phyloP scores from a whole-genome alignment of 2,113 vertebrate genomes.

The Myiagra hebetior region DNA sequence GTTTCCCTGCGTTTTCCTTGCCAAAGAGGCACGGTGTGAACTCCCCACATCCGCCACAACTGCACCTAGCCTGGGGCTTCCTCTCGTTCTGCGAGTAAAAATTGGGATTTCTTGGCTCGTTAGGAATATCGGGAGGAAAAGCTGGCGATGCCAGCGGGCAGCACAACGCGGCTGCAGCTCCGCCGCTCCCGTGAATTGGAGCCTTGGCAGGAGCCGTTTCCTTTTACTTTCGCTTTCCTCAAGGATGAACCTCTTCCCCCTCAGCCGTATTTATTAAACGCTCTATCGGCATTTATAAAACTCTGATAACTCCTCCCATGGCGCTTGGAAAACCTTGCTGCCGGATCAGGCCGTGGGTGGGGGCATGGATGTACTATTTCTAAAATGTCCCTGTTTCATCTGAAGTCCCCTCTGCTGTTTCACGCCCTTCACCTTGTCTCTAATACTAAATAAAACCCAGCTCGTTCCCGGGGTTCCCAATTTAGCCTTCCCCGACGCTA shows the following conservation, averaged over 20 bases:
- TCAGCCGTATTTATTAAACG: not conserved
- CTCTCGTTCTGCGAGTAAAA: not conserved
- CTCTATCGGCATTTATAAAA: not conserved
- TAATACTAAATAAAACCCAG: not conserved
- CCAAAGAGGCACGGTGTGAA: not conserved
- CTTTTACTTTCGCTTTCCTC: slow-evolving; percentile 29
- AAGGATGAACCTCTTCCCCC: not conserved
- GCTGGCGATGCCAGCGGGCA: not conserved
- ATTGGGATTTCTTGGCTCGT: not conserved
- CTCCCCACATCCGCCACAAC: not conserved
- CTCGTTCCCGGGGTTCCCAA: not conserved
- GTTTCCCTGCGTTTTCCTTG: not conserved
- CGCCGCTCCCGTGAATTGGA: not conserved
- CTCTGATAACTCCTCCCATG: slow-evolving; percentile 31
- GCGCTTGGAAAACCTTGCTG: not conserved
- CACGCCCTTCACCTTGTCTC: not conserved
- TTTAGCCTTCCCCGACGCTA: not conserved
- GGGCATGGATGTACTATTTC: not conserved
- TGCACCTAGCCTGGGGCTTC: not conserved
- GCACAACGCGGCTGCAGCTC: not conserved
- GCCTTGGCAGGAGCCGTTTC: not conserved
- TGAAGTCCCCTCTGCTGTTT: not conserved
- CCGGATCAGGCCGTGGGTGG: not conserved
- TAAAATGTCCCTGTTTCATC: not conserved
- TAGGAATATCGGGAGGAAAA: not conserved